A percentile compares a stretch with the other conserved stretches of the same genome.
Evolutionary conservation across 2,113 vertebrate genomes (phyloP).

Genomic region (Macrotis lagotis): DNA sequence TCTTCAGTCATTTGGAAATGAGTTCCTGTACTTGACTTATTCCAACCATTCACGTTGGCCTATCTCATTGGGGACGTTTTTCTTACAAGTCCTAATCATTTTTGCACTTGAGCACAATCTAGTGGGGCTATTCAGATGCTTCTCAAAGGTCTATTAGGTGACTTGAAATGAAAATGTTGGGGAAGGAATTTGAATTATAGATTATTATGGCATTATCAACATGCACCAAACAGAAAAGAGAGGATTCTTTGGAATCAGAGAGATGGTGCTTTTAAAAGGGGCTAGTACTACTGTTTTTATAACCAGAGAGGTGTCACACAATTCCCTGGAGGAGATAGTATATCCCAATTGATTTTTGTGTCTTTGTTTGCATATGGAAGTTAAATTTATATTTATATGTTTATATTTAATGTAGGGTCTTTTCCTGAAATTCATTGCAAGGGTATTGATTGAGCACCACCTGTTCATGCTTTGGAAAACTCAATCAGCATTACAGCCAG

Average conservation of each 20-base stretch:
- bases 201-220: slow-evolving; percentile 15
- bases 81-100: slow-evolving; percentile 6
- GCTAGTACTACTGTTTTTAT: slow-evolving; percentile 44
- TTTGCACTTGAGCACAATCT: slow-evolving; percentile 36
- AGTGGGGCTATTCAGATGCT: slow-evolving; percentile 40
- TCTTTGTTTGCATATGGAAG: slow-evolving; percentile 36
- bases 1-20: slow-evolving; percentile 15
- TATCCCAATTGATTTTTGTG: slow-evolving; percentile 11
- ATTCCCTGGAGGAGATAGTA: slow-evolving; percentile 53
- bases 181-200: neutral
- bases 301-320: slow-evolving; percentile 48
- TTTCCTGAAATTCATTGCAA: slow-evolving; percentile 16
- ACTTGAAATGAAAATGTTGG: neutral
- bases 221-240: slow-evolving; percentile 10
- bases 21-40: neutral
- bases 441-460: neutral
- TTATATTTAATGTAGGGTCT: slow-evolving; percentile 41
- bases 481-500: slow-evolving; percentile 25
- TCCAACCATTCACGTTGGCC: neutral
- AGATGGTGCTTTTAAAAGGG: slow-evolving; percentile 30
- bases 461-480: slow-evolving; percentile 24
- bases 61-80: slow-evolving; percentile 24
- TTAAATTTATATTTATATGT: slow-evolving; percentile 29
- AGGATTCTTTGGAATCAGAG: slow-evolving; percentile 49
- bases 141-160: neutral